Conservation (phyloP, 1,140 invertebrate genomes). For the Eumaeus atala region DNA sequence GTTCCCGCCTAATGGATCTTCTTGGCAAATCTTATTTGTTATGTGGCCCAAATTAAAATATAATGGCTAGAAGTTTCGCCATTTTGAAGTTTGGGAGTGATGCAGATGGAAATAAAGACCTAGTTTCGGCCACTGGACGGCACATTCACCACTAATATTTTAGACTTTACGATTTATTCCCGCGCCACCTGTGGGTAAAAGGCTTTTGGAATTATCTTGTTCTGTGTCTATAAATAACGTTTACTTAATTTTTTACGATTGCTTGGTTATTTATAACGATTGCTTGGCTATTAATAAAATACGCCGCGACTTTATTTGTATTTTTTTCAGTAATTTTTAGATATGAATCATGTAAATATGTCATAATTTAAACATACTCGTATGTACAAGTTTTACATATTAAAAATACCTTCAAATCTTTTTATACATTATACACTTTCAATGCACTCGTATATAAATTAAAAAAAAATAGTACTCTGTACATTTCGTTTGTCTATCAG, state of each 20-base stretch:
- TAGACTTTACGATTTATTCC: slow-evolving; percentile 60
- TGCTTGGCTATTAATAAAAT: too few species aligned
- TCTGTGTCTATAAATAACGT: neutral
- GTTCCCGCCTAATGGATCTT: slow-evolving; percentile 15
- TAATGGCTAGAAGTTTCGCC: slow-evolving; percentile 58
- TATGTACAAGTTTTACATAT: too few species aligned
- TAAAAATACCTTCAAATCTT: too few species aligned
- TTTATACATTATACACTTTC: too few species aligned
- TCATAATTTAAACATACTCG: too few species aligned
- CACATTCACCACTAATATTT: slow-evolving; percentile 36
- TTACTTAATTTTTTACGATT: neutral
- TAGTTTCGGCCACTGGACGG: slow-evolving; percentile 31
- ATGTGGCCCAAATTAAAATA: slow-evolving; percentile 52
- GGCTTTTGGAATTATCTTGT: neutral
- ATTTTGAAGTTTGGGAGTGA: slow-evolving; percentile 43
- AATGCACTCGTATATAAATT: too few species aligned
- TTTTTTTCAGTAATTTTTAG: too few species aligned
- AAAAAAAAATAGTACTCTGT: too few species aligned
- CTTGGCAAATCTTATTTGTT: slow-evolving; percentile 39
- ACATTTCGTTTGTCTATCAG: too few species aligned
- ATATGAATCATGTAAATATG: too few species aligned
- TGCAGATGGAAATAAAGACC: slow-evolving; percentile 67
- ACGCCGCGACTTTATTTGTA: too few species aligned
- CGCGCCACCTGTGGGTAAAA: slow-evolving; percentile 37
- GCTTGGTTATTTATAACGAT: neutral